These are phyloP conservation scores for Eueides isabella DNA, from an alignment of 1,140 invertebrate species.

Conservation along the genomic window DNA sequence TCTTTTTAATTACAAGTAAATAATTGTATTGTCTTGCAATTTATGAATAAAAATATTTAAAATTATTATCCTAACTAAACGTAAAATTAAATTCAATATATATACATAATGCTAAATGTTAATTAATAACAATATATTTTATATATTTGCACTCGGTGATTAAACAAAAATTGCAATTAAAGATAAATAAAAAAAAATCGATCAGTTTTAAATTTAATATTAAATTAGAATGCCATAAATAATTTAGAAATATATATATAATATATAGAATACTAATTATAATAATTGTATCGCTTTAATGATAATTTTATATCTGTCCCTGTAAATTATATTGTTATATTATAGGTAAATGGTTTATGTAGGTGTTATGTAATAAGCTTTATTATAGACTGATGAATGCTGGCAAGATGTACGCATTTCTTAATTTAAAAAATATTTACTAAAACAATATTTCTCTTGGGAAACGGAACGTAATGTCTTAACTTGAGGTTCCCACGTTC, in stretches of 20 bases:
- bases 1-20: no score
- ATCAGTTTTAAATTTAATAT: background rate
- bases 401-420: conserved; percentile 31
- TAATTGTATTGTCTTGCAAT: no score
- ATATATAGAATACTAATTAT: background rate
- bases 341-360: conserved; percentile 12
- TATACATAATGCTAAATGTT: background rate
- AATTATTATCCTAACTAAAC: no score
- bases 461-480: no score
- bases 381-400: conserved; percentile 45
- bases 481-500: no score
- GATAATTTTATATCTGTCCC: conserved; percentile 25
- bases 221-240: conserved; percentile 9
- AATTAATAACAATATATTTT: background rate
- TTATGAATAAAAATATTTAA: no score
- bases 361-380: conserved; percentile 21
- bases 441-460: no score
- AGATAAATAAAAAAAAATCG: background rate
- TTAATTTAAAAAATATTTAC: conserved; percentile 18
- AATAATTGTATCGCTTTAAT: background rate
- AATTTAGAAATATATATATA: background rate
- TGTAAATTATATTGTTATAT: conserved; percentile 27
- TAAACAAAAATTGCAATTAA: background rate
- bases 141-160: background rate
- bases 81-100: no score